Conservation (phyloP, 2,113 vertebrate species). For the Aspiorhynchus laticeps region DNA sequence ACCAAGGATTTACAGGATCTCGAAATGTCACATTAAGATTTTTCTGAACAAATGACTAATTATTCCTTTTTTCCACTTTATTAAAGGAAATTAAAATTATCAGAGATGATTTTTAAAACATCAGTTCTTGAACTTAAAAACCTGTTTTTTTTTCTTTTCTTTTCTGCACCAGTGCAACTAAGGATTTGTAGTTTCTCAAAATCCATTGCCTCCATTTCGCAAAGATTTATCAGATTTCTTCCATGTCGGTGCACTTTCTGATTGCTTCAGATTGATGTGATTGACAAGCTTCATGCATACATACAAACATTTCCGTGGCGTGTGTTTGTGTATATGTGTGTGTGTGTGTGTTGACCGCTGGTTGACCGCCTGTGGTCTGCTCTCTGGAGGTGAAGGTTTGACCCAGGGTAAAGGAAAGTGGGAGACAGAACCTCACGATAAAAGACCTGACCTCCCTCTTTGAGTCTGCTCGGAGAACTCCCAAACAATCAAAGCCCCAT, state of each 20-base stretch:
- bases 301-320: conserved; percentile 30
- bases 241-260: background rate
- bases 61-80: too few species aligned
- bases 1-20: too few species aligned
- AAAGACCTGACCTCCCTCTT: conserved; percentile 72
- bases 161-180: background rate
- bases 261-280: conserved; percentile 15
- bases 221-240: background rate
- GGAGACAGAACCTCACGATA: conserved; percentile 88
- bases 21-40: too few species aligned
- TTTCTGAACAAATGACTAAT: too few species aligned
- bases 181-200: too few species aligned
- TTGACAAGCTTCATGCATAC: conserved; percentile 16
- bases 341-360: conserved; percentile 80
- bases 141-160: too few species aligned
- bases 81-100: background rate
- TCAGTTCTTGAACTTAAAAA: background rate
- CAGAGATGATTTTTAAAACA: background rate
- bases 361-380: conserved; percentile 87
- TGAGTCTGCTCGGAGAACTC: conserved; percentile 67
- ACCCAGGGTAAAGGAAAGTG: conserved; percentile 85
- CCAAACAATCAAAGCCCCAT: conserved; percentile 64
- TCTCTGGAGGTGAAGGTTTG: conserved; percentile 88
- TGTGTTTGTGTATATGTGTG: conserved; percentile 32
- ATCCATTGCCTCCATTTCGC: too few species aligned